phyloP scores from a whole-genome alignment of 2,113 vertebrate species.

The Petromus typicus region DNA sequence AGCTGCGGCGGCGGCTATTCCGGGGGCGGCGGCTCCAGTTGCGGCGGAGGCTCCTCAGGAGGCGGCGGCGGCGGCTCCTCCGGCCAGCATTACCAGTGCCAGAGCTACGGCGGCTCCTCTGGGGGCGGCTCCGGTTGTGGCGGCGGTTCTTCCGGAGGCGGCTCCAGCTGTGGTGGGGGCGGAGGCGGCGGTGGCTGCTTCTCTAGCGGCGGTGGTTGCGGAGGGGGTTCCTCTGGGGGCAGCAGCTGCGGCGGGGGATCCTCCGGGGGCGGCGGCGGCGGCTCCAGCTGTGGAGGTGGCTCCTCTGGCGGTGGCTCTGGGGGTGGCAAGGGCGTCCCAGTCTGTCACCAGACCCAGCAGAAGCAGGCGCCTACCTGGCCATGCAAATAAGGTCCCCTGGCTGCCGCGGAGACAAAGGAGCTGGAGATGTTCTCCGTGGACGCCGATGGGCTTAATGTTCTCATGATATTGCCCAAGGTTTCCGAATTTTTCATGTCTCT shows the following conservation, averaged over 20 bases:
- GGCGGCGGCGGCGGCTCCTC: neutral
- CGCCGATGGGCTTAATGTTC: neutral
- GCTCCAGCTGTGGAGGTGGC: neutral
- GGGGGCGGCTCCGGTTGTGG: neutral
- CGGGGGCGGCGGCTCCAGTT: neutral
- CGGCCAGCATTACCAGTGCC: neutral
- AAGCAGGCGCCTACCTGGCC: slow-evolving; percentile 80
- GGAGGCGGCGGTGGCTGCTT: slow-evolving; percentile 10
- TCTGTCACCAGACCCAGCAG: slow-evolving; percentile 81
- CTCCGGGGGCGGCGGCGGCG: neutral
- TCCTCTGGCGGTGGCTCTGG: slow-evolving; percentile 40
- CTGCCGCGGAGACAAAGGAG: neutral
- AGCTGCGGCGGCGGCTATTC: neutral
- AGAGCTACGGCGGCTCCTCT: neutral
- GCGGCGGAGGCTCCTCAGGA: neutral
- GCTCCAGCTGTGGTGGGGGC: neutral
- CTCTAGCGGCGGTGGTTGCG: neutral
- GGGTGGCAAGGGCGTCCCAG: slow-evolving; percentile 53
- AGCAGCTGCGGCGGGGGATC: neutral
- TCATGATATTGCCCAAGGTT: slow-evolving; percentile 30
- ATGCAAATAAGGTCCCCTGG: slow-evolving; percentile 57
- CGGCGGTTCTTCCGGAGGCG: neutral
- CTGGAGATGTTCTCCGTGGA: slow-evolving; percentile 15
- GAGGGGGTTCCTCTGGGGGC: neutral
- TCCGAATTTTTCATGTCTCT: neutral